Base-by-base conservation (phyloP, 2,797 vertebrate genomes). In the Acipenser ruthenus region DNA sequence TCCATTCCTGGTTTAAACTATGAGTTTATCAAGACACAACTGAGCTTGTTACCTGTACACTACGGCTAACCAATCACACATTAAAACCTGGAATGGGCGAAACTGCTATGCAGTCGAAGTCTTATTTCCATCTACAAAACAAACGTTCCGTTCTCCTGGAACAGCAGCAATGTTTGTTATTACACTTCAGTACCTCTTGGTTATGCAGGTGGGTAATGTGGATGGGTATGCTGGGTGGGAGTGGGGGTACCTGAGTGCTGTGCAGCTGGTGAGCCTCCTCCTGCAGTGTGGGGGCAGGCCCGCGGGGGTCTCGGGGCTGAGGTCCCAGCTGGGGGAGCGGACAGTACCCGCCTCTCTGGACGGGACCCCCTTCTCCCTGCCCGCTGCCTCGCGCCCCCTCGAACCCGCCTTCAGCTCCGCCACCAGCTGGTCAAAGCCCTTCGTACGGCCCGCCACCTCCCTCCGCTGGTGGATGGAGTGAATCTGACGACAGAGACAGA, bases 391-490 rank as follows among this genome's bases (percentile, higher is more conserved):
- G 10, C 93, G 90, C 59, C 89, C 90, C 72, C 90, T 93, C 56
- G 92, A 78, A 12, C 68, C 68, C 64, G 84, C 95, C 81, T 95
- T 96, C 37, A 96, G 86, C 73, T 97, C 94, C 0, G 93, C 92
- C 76, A 97, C 93, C 7, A 97, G 82, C 75, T 93, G 91, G 12
- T 96, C 92, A n/a, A 96, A 96, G 78, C 92, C 93, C 80, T 93
- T 95, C 78, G 89, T 93, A 11, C 95, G 88, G 15, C 95, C 95
- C 65, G 78, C 75, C 70, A 97, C 95, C 76, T 94, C 94, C 50
- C 95, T 86, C 55, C 95, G 90, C 82, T 95, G 94, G 78, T 96
- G 94, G 68, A 96, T 92, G 0, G 95, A 97, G 83, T 97, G 95
- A 73, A 95, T 97, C 95, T 97, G 74, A 70, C 11, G 15, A 7